Evolutionary conservation across 2,113 vertebrate species (phyloP), one percentile per base, ranked within the genome.

Genomic region (Halichoerus grypus): DNA sequence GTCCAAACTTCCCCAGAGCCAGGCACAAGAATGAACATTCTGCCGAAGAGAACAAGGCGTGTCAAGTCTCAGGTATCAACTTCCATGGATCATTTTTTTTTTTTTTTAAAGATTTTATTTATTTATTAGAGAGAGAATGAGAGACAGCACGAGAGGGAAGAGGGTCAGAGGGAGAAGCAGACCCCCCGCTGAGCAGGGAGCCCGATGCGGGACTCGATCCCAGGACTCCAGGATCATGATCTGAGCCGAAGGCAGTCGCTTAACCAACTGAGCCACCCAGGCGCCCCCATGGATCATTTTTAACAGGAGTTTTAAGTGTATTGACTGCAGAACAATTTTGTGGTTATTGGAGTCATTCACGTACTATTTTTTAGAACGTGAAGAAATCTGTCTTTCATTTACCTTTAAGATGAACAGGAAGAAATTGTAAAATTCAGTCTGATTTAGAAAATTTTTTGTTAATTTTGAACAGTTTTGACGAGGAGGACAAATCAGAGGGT

Each of bases 41-140:
- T 98, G 81, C 98, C 99, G 88, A 99, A 99, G 98, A 99, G 99
- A 98, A 99, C 99, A 93, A 98, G 99, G 96, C 99, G 99, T 0
- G 97, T 99, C 94, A 99, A 99, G 92, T 99, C 99, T 83, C 99
- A 99, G 99, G 99, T 99, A 98, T 84, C 65, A 28, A 31, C 87
- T 74, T 96, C 28, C 19, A 19, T 74, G 39, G 74, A 2, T 65
- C 79, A 21, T 95, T 92, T 86, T 92, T 92, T 36, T 36, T 36
- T 36, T 36, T 36, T 36, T 36, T 36, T 36, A 36, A 36, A 36
- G 36, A 36, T 36, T 36, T 36, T 36, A 36, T 36, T 36, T 36
- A 36, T 36, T 36, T 36, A 36, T 36, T 36, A 36, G 36, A 36
- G 36, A 36, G 36, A 36, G 36, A 36, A 36, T 36, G 36, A 36